phyloP scores from a whole-genome alignment of 2,888 invertebrate genomes.

The Megamerina dolium region DNA sequence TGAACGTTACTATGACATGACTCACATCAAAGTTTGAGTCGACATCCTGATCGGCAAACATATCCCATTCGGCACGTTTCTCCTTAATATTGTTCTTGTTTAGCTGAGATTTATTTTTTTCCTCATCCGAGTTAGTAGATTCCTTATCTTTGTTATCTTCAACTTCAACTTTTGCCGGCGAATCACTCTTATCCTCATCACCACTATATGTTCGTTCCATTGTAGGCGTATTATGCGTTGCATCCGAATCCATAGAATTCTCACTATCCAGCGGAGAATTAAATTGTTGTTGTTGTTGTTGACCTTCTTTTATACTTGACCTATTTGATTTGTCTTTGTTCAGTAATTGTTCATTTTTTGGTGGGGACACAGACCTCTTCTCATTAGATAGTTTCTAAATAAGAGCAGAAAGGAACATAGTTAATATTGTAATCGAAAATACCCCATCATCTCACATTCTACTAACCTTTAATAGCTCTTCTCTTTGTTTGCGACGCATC shows the following conservation, averaged over 20 bases:
- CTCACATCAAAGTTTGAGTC: slow-evolving; percentile 66
- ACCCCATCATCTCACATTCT: too few species aligned
- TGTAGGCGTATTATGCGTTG: slow-evolving; percentile 4
- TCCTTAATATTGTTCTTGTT: slow-evolving; percentile 26
- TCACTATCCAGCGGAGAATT: not conserved
- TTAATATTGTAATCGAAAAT: too few species aligned
- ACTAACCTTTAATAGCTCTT: slow-evolving; percentile 75
- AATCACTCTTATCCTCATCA: slow-evolving; percentile 6
- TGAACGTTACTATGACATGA: slow-evolving; percentile 35
- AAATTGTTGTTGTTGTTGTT: slow-evolving; percentile 3
- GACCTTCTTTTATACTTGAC: too few species aligned
- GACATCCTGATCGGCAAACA: slow-evolving; percentile 89
- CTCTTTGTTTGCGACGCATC: slow-evolving; percentile 75
- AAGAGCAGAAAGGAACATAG: too few species aligned
- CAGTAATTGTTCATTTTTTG: too few species aligned
- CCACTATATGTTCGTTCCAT: slow-evolving; percentile 15
- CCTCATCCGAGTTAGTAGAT: slow-evolving; percentile 6
- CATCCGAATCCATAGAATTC: slow-evolving; percentile 3
- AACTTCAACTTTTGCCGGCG: not conserved
- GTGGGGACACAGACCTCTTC: too few species aligned
- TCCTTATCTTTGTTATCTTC: slow-evolving; percentile 2
- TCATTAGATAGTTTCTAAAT: not conserved
- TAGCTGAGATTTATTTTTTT: slow-evolving; percentile 13
- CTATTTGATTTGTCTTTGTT: too few species aligned
- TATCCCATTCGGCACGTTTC: slow-evolving; percentile 71